Percentiles rank a stretch among this genome's conserved stretches.
These are phyloP conservation scores for Tetrapedia diversipes DNA, from an alignment of 2,888 invertebrate species.

Conservation along the genomic window DNA sequence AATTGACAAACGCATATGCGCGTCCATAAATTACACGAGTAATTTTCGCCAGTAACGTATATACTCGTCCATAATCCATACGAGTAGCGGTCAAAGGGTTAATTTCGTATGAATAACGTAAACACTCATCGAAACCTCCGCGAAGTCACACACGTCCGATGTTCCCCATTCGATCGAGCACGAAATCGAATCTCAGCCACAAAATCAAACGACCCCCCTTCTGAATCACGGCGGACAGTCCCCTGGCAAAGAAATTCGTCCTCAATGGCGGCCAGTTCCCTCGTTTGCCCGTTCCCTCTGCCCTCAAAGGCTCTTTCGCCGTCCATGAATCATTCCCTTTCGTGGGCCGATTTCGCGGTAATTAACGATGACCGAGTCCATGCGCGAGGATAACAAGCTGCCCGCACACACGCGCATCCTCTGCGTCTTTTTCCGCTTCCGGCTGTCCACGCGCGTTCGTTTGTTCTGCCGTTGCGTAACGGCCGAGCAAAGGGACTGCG, in stretches of 20 bases:
- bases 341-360: conserved; percentile 62
- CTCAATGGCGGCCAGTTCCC: neutral
- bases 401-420: conserved; percentile 1
- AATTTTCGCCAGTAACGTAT: too few species aligned
- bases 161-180: neutral
- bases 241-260: conserved; percentile 53
- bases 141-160: too few species aligned
- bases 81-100: too few species aligned
- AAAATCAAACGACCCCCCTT: neutral
- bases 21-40: too few species aligned
- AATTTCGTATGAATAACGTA: too few species aligned
- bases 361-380: conserved; percentile 68
- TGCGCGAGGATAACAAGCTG: conserved; percentile 46
- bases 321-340: conserved; percentile 67
- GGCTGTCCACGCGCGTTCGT: conserved; percentile 15
- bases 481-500: conserved; percentile 29
- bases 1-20: too few species aligned
- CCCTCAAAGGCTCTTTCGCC: conserved; percentile 50
- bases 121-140: too few species aligned
- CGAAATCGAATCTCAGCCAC: too few species aligned
- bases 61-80: too few species aligned
- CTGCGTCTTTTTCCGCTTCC: conserved; percentile 33
- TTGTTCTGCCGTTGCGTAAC: conserved; percentile 12
- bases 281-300: conserved; percentile 46
- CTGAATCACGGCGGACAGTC: neutral